Evolutionary conservation across 2,888 invertebrate species (phyloP), one percentile per base, ranked within the genome.

Genomic region (Agriopis marginaria): DNA sequence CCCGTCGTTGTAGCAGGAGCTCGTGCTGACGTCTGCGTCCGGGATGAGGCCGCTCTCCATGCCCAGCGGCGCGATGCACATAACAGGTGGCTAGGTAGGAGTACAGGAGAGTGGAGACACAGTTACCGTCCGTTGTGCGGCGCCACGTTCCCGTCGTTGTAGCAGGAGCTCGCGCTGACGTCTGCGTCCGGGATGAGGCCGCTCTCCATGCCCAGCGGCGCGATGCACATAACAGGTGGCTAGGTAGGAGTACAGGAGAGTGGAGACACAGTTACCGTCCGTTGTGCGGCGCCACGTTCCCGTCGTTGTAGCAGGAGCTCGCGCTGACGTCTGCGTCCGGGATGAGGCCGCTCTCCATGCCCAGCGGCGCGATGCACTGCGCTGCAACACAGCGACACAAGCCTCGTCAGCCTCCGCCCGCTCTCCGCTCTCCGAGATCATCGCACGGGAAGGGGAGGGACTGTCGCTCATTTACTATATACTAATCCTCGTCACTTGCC

Each of bases 131-230:
- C 97, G 86, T 97, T 97, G 82, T 97, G 96, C 59, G 98, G 97
- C 77, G 98, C 98, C 73, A 98, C 98, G 88, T 97, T 97, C 83
- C 96, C 96, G 82, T 96, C 95, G 91, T 98, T 97, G 93, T 97
- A 98, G 78, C 97, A 97, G 56, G 98, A 98, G 89, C 97, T 98
- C 75, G 98, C 98, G 70, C 96, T 96, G 85, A 98, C 96, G 89
- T 97, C 97, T 81, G 95, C 95, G 93, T 98, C 97, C 80, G 96
- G 95, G 83, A 98, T 98, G 79, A 95, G 95, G 71, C 97, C 97
- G 78, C 96, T 96, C 94, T 98, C 97, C 97, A 98, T 97, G 72
- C 98, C 98, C 86, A 98, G 95, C 62, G 98, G 96, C 73, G 95
- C 96, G 84, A 96, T 96, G 92, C 97, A 97, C 17, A 23, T 23